Base-by-base conservation (phyloP, 2,888 invertebrate genomes). In the Linyphia triangularis region DNA sequence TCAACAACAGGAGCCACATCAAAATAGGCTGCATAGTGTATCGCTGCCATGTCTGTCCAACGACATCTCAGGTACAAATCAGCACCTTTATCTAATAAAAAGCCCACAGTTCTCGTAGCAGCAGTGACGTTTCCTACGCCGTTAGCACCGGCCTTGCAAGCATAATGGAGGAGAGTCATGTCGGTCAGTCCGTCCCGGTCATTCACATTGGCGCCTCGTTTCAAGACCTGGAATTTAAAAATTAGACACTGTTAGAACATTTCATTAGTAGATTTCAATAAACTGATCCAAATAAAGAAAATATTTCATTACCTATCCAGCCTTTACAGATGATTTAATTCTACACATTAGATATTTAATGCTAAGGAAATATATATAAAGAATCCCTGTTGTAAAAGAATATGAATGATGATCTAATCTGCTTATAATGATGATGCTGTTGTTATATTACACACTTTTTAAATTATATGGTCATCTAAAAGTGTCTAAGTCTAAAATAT, bases 11-110 rank as follows among this genome's bases (percentile, higher is more conserved):
- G 85, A 6, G 93, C 93, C 16, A 93, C 93, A 91, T 94, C 93
- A 91, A 94, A 94, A 90, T 93, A 94, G 2, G 93, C 93, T 43
- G 94, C 93, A 91, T 93, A 94, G 91, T 94, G 94, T 37, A 94
- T 91, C 33, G 94, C 93, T 43, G 93, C 93, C 94, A 94, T 94
- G 90, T 93, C 93, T 40, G 93, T 94, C 94, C 94, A 94, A 19
- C 93, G 91, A 90, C 93, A 93, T 65, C 93, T 91, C 33, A 93
- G 92, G 89, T 92, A 92, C 16, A 93, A 91, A 91, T 93, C 93
- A 2, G 93, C 93, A 2, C 93, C 93, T 63, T 90, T 90, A 7
- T 90, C 90, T 30, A 92, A 69, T 7, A 92, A 90, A 22, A 90
- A 89, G 63, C 91, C 90, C 28, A 92, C 92, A 24, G 92, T 91